Evolutionary conservation across 2,113 vertebrate genomes (phyloP), one percentile per base, ranked within the genome.

Genomic region (Columbina picui): DNA sequence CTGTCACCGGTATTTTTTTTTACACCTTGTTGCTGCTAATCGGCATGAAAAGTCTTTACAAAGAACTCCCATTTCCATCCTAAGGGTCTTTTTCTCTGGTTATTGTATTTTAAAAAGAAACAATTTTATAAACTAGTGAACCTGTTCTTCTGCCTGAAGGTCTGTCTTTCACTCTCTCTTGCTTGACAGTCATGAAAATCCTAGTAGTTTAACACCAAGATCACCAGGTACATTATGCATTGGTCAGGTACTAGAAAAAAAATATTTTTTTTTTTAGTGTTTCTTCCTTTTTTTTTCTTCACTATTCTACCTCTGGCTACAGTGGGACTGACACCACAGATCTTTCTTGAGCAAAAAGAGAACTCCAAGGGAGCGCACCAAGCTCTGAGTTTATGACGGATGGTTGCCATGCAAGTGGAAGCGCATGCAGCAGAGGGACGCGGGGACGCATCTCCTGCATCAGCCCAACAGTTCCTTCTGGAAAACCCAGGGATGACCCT

Each of bases 291-390:
- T 74, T 61, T 47, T 26, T 11, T 10, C 49, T 52, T 18, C 43
- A 38, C 43, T 0, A 0, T 73, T 84, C 68, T 74, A 22, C 11
- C 17, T 61, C 14, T 67, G 20, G 9, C n/a, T 88, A 10, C 38
- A 12, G 12, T 73, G 68, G 25, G 23, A 56, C 34, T 67, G 16
- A 57, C 12, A 71, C 9, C 16, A 26, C 6, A 86, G 36, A 9
- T 63, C 12, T 61, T 78, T 84, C 43, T 60, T 1, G 1, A 89
- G 25, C 9, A 84, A 71, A 90, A 70, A 18, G 29, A 64, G 16
- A 78, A 39, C 50, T 41, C 23, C 1, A 2, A 55, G 38, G 0
- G 0, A 75, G 38, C 1, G 1, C 52, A 32, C 5, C 2, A 1
- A 65, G n/a, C 27, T 67, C 32, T 12, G 22, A 63, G 32, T 39